Base-by-base conservation (phyloP, 2,113 vertebrate species). In the Australoheros scitulus region DNA sequence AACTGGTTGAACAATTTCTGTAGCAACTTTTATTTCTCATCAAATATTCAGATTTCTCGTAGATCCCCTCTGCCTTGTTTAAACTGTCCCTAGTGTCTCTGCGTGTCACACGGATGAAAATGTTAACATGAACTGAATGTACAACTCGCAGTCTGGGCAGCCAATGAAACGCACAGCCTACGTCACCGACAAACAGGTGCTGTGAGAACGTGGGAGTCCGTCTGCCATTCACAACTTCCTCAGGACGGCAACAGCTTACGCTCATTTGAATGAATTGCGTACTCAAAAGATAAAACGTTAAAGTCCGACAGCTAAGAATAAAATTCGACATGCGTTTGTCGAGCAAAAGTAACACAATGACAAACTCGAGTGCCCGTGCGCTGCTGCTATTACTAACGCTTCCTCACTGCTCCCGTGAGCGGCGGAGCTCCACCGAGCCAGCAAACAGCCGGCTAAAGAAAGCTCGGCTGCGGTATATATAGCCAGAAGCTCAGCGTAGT, bases 101-200 rank as follows among this genome's bases (percentile, higher is more conserved):
- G 13, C 18, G 14, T 41, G 32, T 18, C 58, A 22, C 56, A 24
- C 18, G 65, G 34, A 57, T 6, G 17, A 29, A 52, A 60, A 74
- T 4, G 68, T 59, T 52, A 80, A 24, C 78, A 81, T 50, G 80
- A 55, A 36, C 59, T 68, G 82, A 72, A 82, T 75, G 87, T 83
- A 22, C 61, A 77, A 43, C 82, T 58, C 15, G 61, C 61, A 76
- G 52, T 3, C 24, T 38, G 24, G 8, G 36, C 11, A 83, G 87
- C 90, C 92, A 93, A 93, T 93, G 61, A 88, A 47, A 92, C n/a
- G 20, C 15, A 41, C 43, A 17, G 65, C 3, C 86, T 68, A 94
- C 92, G 93, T 94, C 93, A 94, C 58, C 79, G 79, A 89, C 90
- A 88, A 92, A 93, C 94, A 92, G 93, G 92, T 94, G 93, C 87